Evolutionary conservation across 92 coral and sea anemone species (phyloP), one percentile per base, ranked within the genome.

Genomic region (Epizoanthus rinbou): DNA sequence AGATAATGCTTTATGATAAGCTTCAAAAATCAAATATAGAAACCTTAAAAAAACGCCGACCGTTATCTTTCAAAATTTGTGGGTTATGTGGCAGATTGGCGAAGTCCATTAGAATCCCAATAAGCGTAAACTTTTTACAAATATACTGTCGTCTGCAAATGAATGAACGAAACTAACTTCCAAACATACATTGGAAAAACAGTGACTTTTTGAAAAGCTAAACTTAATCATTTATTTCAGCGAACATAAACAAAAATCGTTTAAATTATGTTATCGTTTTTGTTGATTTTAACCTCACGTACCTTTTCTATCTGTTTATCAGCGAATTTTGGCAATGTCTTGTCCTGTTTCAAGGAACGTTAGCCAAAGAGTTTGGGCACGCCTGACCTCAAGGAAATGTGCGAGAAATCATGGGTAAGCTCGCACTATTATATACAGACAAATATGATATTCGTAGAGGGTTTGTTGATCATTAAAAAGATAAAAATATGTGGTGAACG

Each of bases 1-100:
- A 28, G 11, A 28, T 18, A 18, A 65, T 11, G 71, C 17, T 28
- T 28, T 31, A 23, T 8, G 18, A 64, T 25, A 64, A 64, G 16
- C 41, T 37, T 11, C 17, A 65, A 2, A 65, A 28, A 0, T 28
- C 7, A 18, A 65, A 15, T 28, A 28, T 13, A 25, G 43, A 65
- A 65, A 65, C 16, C 43, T 39, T 14, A 24, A 35, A 13, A 25
- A 65, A 13, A 39, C 3, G 41, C 45, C 17, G 17, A 65, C 71
- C 71, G 71, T 65, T 65, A 65, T 65, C 71, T 2, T 11, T 43
- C 39, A 33, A 65, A 28, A 65, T 28, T 63, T 63, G 31, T 63
- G 68, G 68, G 35, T 23, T 63, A 28, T 28, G 1, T 7, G 47
- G 70, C 37, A 28, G 14, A 65, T 43, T 43, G 50, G 50, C 50